phyloP scores from a whole-genome alignment of 2,113 vertebrate genomes.

The Alosa alosa region DNA sequence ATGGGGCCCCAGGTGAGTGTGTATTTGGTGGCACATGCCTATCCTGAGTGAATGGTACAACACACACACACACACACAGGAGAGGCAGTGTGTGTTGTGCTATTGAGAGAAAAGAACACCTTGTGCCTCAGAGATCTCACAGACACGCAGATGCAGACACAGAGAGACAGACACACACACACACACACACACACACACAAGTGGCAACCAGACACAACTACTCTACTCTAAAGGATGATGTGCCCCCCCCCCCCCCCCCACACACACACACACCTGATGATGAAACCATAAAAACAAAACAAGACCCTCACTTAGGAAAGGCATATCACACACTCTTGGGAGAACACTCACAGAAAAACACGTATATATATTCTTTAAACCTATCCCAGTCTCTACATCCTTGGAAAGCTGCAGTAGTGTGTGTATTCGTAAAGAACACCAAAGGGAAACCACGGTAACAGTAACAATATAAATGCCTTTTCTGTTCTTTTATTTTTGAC shows the following conservation, averaged over 20 bases:
- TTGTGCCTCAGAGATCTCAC: too few relatives aligned
- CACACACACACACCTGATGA: neutral
- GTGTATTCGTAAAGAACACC: too few relatives aligned
- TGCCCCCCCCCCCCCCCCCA: too few relatives aligned
- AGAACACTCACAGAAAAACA: neutral
- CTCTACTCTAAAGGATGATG: neutral
- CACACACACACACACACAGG: neutral
- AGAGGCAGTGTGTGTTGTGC: neutral
- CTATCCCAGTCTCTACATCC: neutral
- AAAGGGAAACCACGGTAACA: too few relatives aligned
- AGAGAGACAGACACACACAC: too few relatives aligned
- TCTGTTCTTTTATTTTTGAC: too few relatives aligned
- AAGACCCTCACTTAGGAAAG: neutral
- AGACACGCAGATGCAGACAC: too few relatives aligned
- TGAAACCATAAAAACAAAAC: neutral
- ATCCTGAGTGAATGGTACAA: neutral
- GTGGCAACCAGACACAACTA: neutral
- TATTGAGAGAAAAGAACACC: neutral
- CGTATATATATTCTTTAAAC: too few relatives aligned
- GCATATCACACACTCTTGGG: neutral
- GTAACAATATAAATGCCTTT: too few relatives aligned
- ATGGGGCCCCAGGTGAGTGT: constrained; percentile 90
- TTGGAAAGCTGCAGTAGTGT: too few relatives aligned
- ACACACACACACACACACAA: too few relatives aligned
- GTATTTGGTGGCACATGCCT: too few relatives aligned